Percentiles rank a stretch among this genome's conserved stretches.
Conservation (phyloP, 2,888 invertebrate genomes). For the Idaea biselata region DNA sequence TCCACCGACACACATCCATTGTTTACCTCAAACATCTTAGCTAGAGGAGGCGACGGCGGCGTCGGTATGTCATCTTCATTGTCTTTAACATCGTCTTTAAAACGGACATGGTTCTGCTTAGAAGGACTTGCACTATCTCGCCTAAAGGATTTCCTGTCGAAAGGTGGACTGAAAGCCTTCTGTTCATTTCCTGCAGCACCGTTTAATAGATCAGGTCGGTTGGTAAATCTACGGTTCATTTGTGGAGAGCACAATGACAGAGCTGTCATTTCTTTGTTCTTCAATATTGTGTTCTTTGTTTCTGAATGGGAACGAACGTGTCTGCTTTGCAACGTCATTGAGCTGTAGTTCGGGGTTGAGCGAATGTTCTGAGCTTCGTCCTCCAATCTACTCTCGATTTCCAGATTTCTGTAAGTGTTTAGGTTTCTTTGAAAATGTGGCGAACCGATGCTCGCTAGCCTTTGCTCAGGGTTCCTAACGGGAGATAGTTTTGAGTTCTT, state of each 20-base stretch:
- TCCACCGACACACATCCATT: constrained; percentile 82
- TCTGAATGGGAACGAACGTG: constrained; percentile 74
- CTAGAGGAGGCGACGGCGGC: constrained; percentile 70
- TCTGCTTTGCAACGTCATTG: constrained; percentile 67
- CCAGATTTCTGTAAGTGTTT: constrained; percentile 80
- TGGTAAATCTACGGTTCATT: constrained; percentile 74
- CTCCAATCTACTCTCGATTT: constrained; percentile 68
- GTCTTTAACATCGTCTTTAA: constrained; percentile 62
- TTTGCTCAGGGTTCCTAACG: constrained; percentile 66
- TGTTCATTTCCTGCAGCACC: constrained; percentile 64
- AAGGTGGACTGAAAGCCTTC: constrained; percentile 62
- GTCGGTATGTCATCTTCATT: constrained; percentile 67
- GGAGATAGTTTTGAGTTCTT: constrained; percentile 75
- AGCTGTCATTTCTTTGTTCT: constrained; percentile 69
- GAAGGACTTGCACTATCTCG: constrained; percentile 58
- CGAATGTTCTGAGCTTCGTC: constrained; percentile 55
- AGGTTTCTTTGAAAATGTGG: constrained; percentile 82
- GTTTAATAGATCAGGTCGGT: constrained; percentile 66
- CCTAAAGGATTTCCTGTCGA: constrained; percentile 60
- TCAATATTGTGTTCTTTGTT: constrained; percentile 71
- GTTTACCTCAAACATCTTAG: constrained; percentile 65
- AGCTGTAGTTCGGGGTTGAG: constrained; percentile 60
- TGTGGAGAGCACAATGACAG: constrained; percentile 79
- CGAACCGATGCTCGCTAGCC: constrained; percentile 83
- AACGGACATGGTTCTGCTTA: constrained; percentile 70